Percentiles rank a stretch among this genome's conserved stretches.
Evolutionary conservation across 2,113 vertebrate species (phyloP).

Genomic region (Oryzias curvinotus): DNA sequence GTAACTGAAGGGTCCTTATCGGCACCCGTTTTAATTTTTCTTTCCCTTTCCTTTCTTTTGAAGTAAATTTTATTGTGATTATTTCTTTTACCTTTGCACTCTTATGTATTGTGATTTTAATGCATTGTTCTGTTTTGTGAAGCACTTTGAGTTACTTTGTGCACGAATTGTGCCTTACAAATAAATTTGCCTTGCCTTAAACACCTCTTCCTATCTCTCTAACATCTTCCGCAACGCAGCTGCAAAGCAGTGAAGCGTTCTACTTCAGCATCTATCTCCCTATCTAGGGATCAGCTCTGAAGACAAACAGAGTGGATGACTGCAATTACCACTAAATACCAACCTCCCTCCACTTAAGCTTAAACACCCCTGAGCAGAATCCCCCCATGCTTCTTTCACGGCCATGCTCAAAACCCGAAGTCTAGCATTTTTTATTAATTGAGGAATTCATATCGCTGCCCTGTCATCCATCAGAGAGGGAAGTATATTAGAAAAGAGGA

Average conservation of each 20-base stretch:
- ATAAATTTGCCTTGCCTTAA: constrained; percentile 9
- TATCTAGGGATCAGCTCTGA: constrained; percentile 65
- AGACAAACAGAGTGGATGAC: constrained; percentile 67
- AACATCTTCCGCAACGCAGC: constrained; percentile 33
- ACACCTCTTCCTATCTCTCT: constrained; percentile 5
- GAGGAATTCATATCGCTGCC: constrained; percentile 32
- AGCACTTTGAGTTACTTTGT: too few species aligned
- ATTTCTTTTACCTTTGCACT: too few species aligned
- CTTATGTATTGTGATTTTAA: too few species aligned
- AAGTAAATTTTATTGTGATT: too few species aligned
- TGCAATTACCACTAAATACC: constrained; percentile 59
- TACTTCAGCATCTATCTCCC: constrained; percentile 32
- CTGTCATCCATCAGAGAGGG: constrained; percentile 33
- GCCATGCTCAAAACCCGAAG: constrained; percentile 49
- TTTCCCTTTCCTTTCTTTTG: too few species aligned
- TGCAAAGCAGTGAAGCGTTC: constrained; percentile 22
- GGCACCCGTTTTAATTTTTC: too few species aligned
- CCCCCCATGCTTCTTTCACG: constrained; percentile 28
- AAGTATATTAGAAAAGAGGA: constrained; percentile 35
- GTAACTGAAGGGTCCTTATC: too few species aligned
- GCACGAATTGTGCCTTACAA: too few species aligned
- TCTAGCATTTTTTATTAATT: constrained; percentile 61
- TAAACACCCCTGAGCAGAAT: not conserved
- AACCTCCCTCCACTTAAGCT: constrained; percentile 32
- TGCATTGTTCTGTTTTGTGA: too few species aligned